A percentile compares a stretch with the other conserved stretches of the same genome.
These are phyloP conservation scores for Microtus oregoni DNA, from an alignment of 2,113 vertebrate genomes.

Conservation along the genomic window DNA sequence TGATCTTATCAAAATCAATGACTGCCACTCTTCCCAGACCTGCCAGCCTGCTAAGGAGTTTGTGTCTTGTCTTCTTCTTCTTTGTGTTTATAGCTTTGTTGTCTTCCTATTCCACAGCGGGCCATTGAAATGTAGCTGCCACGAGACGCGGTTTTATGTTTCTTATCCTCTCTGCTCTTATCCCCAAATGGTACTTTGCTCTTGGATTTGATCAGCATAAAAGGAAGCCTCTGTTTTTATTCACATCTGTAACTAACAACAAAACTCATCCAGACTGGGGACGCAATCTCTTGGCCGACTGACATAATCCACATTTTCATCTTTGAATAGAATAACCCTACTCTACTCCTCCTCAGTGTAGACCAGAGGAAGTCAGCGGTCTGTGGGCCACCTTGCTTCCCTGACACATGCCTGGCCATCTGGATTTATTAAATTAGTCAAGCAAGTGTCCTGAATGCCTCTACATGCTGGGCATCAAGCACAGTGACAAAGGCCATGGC, in stretches of 20 bases:
- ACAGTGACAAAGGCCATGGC: not conserved
- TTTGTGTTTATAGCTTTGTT: constrained; percentile 11
- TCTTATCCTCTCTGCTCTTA: constrained; percentile 9
- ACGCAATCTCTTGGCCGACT: constrained; percentile 12
- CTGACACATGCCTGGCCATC: constrained; percentile 10
- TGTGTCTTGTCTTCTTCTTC: not conserved
- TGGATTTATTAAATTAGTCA: constrained; percentile 39
- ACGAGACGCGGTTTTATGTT: constrained; percentile 3
- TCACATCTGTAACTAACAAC: not conserved
- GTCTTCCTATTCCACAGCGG: not conserved
- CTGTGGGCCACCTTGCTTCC: not conserved
- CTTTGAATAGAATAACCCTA: not conserved
- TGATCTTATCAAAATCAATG: constrained; percentile 22
- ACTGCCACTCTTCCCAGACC: not conserved
- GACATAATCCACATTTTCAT: not conserved
- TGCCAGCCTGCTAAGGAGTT: not conserved
- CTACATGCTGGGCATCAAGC: not conserved
- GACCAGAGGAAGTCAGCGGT: not conserved
- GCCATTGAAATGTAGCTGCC: not conserved
- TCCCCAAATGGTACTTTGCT: constrained; percentile 1
- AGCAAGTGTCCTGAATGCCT: not conserved
- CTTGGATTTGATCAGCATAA: constrained; percentile 23
- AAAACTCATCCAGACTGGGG: not conserved
- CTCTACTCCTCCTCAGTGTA: not conserved
- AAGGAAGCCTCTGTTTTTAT: not conserved